Conservation (phyloP, 2,113 vertebrate genomes). For the Erinaceus europaeus region DNA sequence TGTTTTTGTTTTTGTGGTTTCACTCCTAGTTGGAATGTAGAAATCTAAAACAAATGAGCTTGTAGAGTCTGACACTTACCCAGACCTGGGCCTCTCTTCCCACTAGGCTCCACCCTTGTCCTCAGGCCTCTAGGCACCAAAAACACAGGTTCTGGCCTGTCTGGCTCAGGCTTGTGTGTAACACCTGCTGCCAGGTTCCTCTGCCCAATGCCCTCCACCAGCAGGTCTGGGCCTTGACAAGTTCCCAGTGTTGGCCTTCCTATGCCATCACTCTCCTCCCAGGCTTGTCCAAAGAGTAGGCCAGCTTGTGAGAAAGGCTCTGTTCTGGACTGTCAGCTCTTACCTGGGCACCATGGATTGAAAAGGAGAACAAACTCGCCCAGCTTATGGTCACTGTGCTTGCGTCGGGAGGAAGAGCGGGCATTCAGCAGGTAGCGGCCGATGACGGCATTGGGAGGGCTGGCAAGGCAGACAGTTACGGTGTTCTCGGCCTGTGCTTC, state of each 20-base stretch:
- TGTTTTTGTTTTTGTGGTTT: too few relatives aligned
- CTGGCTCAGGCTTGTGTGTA: background rate
- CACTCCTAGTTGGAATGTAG: too few relatives aligned
- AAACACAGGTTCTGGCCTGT: background rate
- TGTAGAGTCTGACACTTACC: background rate
- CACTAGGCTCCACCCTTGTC: background rate
- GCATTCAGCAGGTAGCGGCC: conserved; percentile 86
- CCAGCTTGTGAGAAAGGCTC: background rate
- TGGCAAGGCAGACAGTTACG: conserved; percentile 70
- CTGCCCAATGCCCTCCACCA: too few relatives aligned
- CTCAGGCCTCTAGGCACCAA: background rate
- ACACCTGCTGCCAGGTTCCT: background rate
- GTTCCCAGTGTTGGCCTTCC: too few relatives aligned
- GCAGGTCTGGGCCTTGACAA: too few relatives aligned
- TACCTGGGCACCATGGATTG: conserved; percentile 95
- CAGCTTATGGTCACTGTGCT: conserved; percentile 56
- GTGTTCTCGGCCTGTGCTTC: background rate
- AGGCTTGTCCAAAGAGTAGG: background rate
- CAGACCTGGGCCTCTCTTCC: background rate
- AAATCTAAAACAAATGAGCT: too few relatives aligned
- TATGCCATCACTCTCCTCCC: background rate
- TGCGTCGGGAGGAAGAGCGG: conserved; percentile 68
- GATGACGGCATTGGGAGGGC: conserved; percentile 85
- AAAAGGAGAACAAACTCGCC: conserved; percentile 90
- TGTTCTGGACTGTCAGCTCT: background rate